A percentile compares a stretch with the other conserved stretches of the same genome.
These are phyloP conservation scores for Brachyptera risi DNA, from an alignment of 2,888 invertebrate species.

Conservation along the genomic window DNA sequence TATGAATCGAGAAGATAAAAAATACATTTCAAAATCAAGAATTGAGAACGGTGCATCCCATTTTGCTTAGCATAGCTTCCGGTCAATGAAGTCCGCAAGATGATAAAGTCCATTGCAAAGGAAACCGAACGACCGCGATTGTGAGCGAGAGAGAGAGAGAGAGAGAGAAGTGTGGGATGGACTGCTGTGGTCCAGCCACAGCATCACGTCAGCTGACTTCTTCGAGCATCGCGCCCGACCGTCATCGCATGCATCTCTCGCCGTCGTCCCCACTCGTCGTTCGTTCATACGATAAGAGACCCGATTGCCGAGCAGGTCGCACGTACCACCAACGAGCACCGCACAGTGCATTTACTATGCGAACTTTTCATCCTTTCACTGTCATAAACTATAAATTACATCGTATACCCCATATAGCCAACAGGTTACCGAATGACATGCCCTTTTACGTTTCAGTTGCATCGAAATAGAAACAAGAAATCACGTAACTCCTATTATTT, in stretches of 20 bases:
- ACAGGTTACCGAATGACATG: neutral
- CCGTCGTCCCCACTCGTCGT: too few relatives aligned
- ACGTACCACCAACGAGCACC: neutral
- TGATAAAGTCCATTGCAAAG: neutral
- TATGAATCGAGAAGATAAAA: too few relatives aligned
- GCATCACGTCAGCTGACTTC: conserved; percentile 8
- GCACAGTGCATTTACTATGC: neutral
- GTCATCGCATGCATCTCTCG: neutral
- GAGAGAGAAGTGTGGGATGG: neutral
- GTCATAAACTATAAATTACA: too few relatives aligned
- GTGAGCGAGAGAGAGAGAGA: too few relatives aligned
- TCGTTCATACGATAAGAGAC: too few relatives aligned
- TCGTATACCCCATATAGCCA: neutral
- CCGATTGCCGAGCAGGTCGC: neutral
- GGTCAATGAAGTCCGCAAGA: neutral
- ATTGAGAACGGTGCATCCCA: too few relatives aligned
- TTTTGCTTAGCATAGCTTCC: too few relatives aligned
- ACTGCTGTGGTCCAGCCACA: neutral
- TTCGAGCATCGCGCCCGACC: neutral
- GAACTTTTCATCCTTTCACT: too few relatives aligned
- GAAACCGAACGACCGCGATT: too few relatives aligned
- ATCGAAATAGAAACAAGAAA: neutral
- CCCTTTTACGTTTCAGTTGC: too few relatives aligned
- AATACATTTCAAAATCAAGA: too few relatives aligned
- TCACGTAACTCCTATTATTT: neutral